phyloP scores from a whole-genome alignment of 2,888 invertebrate species.

The Amiota communis region DNA sequence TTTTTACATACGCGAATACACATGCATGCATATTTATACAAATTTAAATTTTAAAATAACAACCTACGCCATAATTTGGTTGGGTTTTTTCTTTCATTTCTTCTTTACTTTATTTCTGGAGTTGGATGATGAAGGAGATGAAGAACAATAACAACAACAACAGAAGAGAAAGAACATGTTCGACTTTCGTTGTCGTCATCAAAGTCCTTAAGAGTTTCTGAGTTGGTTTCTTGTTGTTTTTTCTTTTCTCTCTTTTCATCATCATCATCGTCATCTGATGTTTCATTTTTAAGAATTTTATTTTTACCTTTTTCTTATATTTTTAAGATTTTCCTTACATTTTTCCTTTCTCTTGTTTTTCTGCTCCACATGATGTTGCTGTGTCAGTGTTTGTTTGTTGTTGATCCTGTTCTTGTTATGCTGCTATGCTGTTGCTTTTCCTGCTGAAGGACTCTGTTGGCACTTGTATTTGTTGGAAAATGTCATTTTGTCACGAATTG shows the following conservation, averaged over 20 bases:
- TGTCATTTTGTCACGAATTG: conserved; percentile 65
- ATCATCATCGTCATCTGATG: neutral
- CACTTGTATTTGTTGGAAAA: conserved; percentile 46
- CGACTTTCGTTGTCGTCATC: too few species aligned
- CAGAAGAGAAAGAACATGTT: too few species aligned
- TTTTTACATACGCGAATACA: conserved; percentile 29
- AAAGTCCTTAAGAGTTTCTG: too few species aligned
- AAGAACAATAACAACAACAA: too few species aligned
- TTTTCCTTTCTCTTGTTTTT: neutral
- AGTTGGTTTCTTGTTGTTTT: conserved; percentile 5
- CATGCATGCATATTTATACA: conserved; percentile 56
- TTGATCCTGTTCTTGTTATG: conserved; percentile 4
- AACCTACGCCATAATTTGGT: conserved; percentile 44
- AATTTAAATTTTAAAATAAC: conserved; percentile 67
- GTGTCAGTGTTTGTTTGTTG: neutral
- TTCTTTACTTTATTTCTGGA: too few species aligned
- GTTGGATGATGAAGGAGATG: too few species aligned
- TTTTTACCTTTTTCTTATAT: neutral
- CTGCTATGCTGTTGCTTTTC: conserved; percentile 3
- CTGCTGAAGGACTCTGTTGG: neutral
- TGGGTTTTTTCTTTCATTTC: conserved; percentile 20
- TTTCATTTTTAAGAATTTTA: neutral
- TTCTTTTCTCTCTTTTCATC: conserved; percentile 28
- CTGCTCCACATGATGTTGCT: conserved; percentile 1
- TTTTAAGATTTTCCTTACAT: neutral